Base-by-base conservation (phyloP, 2,797 vertebrate species). In the Darevskia mixta region DNA sequence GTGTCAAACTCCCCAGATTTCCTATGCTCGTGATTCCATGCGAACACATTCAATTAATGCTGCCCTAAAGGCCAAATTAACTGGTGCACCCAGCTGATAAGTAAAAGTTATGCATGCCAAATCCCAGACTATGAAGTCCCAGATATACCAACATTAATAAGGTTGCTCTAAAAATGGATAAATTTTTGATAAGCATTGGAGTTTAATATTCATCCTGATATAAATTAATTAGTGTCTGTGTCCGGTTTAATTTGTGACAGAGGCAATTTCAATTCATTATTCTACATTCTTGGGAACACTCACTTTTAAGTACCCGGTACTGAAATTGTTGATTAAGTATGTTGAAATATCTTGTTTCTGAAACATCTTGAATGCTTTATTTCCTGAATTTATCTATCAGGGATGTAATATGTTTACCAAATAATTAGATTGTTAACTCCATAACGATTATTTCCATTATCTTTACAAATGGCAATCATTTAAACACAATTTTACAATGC, bases 151-250 rank as follows among this genome's bases (percentile, higher is more conserved):
- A 66, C 41, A 75, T 82, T 87, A 87, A 75, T 64, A 45, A 82
- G 55, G 55, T 64, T 75, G 69, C 41, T 75, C 38, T 82, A 75
- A 55, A 87, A 87, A 75, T 64, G 5, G 71, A 87, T 87, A 75
- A 82, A 81, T 75, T 75, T 87, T 82, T 87, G 79, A 87, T 87
- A 75, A 87, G 79, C 69, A 73, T 18, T 87, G 55, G 79, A 75
- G 58, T 61, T 87, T 82, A 81, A 81, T 45, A 81, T 81, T 81
- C 86, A 87, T 81, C 43, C 55, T 82, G 69, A 87, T 75, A 82
- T 81, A 87, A 75, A 82, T 82, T 87, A 87, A 82, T 86, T 86
- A 86, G 85, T 32, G 35, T 55, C 71, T 67, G 11, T 76, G 73
- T 66, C 80, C 80, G 13, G 61, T 78, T 83, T 71, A 88, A 88